Base-by-base conservation (phyloP, 2,797 vertebrate species). In the Menidia menidia region DNA sequence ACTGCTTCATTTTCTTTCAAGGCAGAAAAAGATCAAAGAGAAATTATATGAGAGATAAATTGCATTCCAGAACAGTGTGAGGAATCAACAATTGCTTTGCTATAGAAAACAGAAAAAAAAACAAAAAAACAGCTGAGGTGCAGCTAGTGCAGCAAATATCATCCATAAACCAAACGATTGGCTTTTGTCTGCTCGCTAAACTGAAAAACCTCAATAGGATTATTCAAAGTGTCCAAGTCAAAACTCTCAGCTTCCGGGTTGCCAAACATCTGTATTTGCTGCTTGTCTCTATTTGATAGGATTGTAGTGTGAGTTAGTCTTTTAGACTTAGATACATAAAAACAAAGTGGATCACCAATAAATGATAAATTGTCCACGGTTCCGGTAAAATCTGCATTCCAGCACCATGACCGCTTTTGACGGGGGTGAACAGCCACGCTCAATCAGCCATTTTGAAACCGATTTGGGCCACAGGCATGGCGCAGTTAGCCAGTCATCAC, bases 401-500 rank as follows among this genome's bases (percentile, higher is more conserved):
- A 55, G 68, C 74, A 64, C 80, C 64, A 39, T 87, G 85, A 87
- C 85, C 47, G 13, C 72, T 60, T 82, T 41, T 75, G 71, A 89
- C 85, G 43, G 72, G 66, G 76, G 61, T 60, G 76, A 87, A 83
- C 82, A 82, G 73, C 61, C 74, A 71, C 78, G 80, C 81, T 86
- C 50, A 56, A 83, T 80, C 77, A 66, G 67, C 74, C 78, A 60
- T 87, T 84, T 85, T 71, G 11, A 88, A 88, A 88, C 81, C 55
- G 64, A 87, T 89, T 88, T 61, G 74, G 78, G 78, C 78, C 77
- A 60, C 65, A 69, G 78, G 80, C 74, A 14, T 15, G 44, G 79
- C 80, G 74, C 78, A 61, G 84, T 88, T 85, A 82, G 85, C 83
- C 77, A 84, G 82, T 85, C 87, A 84, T 86, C 82, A 86, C 84